These are phyloP conservation scores for Hyaena hyaena DNA, from an alignment of 2,113 vertebrate genomes.

Conservation along the genomic window DNA sequence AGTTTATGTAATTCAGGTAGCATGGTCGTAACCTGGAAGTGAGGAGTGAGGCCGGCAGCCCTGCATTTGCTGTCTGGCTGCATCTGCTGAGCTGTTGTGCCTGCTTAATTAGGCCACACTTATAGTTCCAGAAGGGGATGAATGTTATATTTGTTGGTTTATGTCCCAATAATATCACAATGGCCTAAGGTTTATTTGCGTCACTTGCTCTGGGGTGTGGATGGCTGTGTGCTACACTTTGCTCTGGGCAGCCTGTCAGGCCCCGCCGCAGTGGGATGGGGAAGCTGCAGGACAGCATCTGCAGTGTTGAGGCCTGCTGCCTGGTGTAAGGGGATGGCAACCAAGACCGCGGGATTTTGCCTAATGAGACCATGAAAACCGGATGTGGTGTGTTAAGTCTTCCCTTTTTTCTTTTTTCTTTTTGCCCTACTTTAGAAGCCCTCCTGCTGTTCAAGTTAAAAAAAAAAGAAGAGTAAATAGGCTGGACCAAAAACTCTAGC, in stretches of 20 bases:
- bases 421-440: slow-evolving; percentile 49
- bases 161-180: slow-evolving; percentile 67
- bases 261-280: background rate
- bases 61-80: slow-evolving; percentile 60
- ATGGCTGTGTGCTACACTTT: slow-evolving; percentile 58
- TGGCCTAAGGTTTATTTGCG: slow-evolving; percentile 68
- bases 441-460: slow-evolving; percentile 6
- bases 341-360: background rate
- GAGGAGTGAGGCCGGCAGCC: slow-evolving; percentile 23
- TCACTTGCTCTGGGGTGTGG: slow-evolving; percentile 24
- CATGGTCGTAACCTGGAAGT: background rate
- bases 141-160: slow-evolving; percentile 71
- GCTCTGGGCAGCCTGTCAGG: background rate
- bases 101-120: slow-evolving; percentile 71
- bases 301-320: background rate
- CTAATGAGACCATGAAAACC: slow-evolving; percentile 68
- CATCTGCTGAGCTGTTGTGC: slow-evolving; percentile 39
- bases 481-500: background rate
- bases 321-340: slow-evolving; percentile 8
- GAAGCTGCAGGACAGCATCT: background rate
- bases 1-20: background rate
- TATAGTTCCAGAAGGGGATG: slow-evolving; percentile 50
- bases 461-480: background rate
- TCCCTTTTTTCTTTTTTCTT: background rate
- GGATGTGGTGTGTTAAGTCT: slow-evolving; percentile 27